Evolutionary conservation across 2,888 invertebrate species (phyloP), one percentile per base, ranked within the genome.

Genomic region (Maniola hyperantus): DNA sequence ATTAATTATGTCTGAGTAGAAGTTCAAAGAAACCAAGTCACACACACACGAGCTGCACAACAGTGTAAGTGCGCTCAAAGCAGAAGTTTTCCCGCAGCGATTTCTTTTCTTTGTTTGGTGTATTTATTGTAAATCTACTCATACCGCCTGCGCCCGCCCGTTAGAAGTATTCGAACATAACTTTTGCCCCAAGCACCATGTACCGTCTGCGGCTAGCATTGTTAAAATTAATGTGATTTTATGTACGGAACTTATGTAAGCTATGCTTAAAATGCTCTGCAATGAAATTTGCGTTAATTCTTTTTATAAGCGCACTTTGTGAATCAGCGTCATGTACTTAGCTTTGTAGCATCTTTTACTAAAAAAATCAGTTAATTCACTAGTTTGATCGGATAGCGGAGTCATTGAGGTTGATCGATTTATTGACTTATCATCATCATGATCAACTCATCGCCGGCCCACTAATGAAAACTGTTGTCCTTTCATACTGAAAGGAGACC

Each of bases 101-200:
- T 90, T 89, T 88, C 89, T 90, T 91, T 91, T 89, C 91, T 91
- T 91, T 92, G 91, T 91, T 91, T 89, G 86, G 88, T 88, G 89
- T 92, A 91, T 92, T 91, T 91, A 92, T 92, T 91, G 91, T 91
- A 90, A 90, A 91, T 90, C 88, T 89, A 90, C 91, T 92, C 91
- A 91, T 91, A 90, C 88, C 87, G 82, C 79, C 77, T 74, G 80
- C 80, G 78, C 79, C 84, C 80, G 80, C 77, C 78, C 78, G 87
- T 85, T 87, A 86, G 83, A 89, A 91, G 91, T 91, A 90, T 91
- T 89, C 81, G 87, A 79, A 88, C 89, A 91, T 91, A 91, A 91
- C 89, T 91, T 90, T 85, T 84, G 83, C 83, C 83, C 82, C 81
- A 79, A 82, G 82, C 80, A 81, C 83, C 80, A 57, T 61, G 69